phyloP scores from a whole-genome alignment of 1,140 invertebrate genomes.

The honey bee (Apis mellifera) region DNA sequence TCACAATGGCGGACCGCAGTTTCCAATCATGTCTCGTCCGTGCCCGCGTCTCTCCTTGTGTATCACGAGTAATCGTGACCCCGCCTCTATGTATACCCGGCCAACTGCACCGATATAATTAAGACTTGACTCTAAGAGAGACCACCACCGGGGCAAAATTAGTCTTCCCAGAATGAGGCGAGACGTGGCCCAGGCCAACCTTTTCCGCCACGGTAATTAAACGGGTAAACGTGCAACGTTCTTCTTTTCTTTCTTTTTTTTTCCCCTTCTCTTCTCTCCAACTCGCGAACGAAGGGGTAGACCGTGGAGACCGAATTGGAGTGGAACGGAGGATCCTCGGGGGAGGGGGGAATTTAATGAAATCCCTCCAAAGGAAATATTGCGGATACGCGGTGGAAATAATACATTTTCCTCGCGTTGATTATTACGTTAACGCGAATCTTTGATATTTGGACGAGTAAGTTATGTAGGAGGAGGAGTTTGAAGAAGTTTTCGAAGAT shows the following conservation, averaged over 20 bases:
- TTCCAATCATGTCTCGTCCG: slow-evolving; percentile 76
- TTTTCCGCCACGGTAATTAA: not conserved
- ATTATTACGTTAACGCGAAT: too few species aligned
- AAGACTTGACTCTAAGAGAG: slow-evolving; percentile 62
- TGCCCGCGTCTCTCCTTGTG: slow-evolving; percentile 51
- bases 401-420: too few species aligned
- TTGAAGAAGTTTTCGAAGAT: too few species aligned
- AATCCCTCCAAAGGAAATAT: too few species aligned
- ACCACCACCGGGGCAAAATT: slow-evolving; percentile 48
- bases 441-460: too few species aligned
- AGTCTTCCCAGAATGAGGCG: slow-evolving; percentile 47
- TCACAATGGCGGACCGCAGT: slow-evolving; percentile 77
- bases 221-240: not conserved
- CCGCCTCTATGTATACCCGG: slow-evolving; percentile 45
- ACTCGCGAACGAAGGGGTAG: not conserved
- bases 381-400: too few species aligned
- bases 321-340: too few species aligned
- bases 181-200: not conserved
- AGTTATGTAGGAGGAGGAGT: too few species aligned
- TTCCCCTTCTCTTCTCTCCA: fast-evolving
- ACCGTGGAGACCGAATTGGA: too few species aligned
- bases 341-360: too few species aligned
- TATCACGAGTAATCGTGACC: slow-evolving; percentile 69
- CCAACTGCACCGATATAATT: slow-evolving; percentile 70
- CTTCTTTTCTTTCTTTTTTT: not conserved